Evolutionary conservation across 2,113 vertebrate species (phyloP).

Genomic region (Cynocephalus volans): DNA sequence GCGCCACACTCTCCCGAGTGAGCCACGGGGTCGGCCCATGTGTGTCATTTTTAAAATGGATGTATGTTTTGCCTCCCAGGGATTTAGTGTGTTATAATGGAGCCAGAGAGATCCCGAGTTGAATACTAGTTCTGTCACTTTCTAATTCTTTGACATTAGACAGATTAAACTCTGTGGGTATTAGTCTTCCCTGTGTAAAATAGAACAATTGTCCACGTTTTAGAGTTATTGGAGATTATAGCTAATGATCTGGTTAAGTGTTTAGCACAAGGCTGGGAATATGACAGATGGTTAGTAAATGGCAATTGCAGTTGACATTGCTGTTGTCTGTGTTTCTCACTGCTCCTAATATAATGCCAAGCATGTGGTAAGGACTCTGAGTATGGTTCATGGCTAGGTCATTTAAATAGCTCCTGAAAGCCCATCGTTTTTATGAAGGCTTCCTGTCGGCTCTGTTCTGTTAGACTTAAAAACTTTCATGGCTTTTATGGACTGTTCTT

Average conservation of each 20-base stretch:
- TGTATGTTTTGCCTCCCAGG: neutral
- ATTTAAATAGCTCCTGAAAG: constrained; percentile 57
- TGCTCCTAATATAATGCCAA: neutral
- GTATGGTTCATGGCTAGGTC: constrained; percentile 31
- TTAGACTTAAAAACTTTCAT: constrained; percentile 31
- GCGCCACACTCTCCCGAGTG: too few relatives aligned
- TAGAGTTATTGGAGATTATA: constrained; percentile 18
- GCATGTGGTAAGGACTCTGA: neutral
- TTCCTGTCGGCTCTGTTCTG: constrained; percentile 63
- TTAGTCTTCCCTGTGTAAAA: neutral
- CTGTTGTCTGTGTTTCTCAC: neutral
- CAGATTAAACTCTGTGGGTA: neutral
- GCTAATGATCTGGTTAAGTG: neutral
- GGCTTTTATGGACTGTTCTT: constrained; percentile 32
- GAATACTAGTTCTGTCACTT: neutral
- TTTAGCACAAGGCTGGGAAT: neutral
- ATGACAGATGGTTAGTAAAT: constrained; percentile 44
- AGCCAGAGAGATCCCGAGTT: neutral
- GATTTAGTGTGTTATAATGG: neutral
- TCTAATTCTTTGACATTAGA: constrained; percentile 29
- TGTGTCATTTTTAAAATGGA: neutral
- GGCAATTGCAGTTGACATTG: neutral
- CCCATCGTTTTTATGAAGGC: constrained; percentile 17
- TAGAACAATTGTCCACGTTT: neutral
- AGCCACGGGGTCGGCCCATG: too few relatives aligned